Evolutionary conservation across 1,140 invertebrate genomes (phyloP).

Genomic region (Drosophila prosaltans): DNA sequence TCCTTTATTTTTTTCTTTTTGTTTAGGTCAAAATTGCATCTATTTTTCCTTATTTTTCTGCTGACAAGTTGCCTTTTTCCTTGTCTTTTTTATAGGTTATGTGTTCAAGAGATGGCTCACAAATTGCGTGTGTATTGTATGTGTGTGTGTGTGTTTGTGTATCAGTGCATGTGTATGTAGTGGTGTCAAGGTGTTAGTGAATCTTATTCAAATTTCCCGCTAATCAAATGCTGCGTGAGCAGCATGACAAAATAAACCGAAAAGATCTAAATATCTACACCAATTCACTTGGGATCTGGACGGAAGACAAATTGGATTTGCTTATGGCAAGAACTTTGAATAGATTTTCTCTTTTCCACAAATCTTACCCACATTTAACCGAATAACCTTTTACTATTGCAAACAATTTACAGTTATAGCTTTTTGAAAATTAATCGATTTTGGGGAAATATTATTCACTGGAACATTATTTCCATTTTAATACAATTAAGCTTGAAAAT

Average conservation of each 20-base stretch:
- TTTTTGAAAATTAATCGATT: not conserved
- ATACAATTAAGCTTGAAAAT: too few relatives aligned
- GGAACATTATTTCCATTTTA: too few relatives aligned
- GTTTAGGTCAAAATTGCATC: constrained; percentile 61
- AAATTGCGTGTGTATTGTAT: not conserved
- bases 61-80: constrained; percentile 54
- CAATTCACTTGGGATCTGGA: constrained; percentile 42
- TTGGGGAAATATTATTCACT: too few relatives aligned
- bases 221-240: constrained; percentile 77
- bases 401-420: not conserved
- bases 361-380: not conserved
- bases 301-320: constrained; percentile 1
- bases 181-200: constrained; percentile 65
- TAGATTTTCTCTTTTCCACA: not conserved
- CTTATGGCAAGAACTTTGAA: constrained; percentile 7
- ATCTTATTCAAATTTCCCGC: constrained; percentile 79
- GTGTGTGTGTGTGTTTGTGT: constrained; percentile 10
- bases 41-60: constrained; percentile 33
- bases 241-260: constrained; percentile 40
- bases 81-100: constrained; percentile 60
- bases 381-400: not conserved
- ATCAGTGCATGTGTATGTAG: not conserved
- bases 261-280: constrained; percentile 23
- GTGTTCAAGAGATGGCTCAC: constrained; percentile 2
- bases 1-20: constrained; percentile 22